These are phyloP conservation scores for Pseudomyrmex cubaensis DNA, from an alignment of 1,140 invertebrate species.

Conservation along the genomic window DNA sequence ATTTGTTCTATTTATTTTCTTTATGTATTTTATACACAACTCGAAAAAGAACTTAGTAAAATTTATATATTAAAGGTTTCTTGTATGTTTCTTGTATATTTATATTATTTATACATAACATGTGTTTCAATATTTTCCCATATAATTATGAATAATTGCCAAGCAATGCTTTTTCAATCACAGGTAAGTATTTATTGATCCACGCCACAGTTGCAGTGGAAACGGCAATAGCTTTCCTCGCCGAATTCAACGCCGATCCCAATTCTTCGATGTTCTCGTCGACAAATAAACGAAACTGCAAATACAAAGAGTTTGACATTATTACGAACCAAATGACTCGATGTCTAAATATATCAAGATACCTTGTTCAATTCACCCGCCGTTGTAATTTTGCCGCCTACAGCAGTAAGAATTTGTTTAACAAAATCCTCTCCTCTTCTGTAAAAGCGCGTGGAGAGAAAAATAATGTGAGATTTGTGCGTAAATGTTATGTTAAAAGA, in stretches of 20 bases:
- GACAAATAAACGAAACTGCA: conserved; percentile 68
- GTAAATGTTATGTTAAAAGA: too few relatives aligned
- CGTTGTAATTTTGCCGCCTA: conserved; percentile 68
- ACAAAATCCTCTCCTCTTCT: conserved; percentile 71
- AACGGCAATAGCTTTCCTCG: conserved; percentile 49
- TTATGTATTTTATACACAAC: too few relatives aligned
- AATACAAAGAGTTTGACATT: not conserved
- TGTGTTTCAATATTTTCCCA: too few relatives aligned
- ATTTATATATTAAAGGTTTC: too few relatives aligned
- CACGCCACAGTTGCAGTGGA: conserved; percentile 64
- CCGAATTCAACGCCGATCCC: conserved; percentile 34
- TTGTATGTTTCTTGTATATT: too few relatives aligned
- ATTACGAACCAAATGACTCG: too few relatives aligned
- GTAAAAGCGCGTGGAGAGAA: not conserved
- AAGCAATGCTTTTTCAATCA: conserved; percentile 55
- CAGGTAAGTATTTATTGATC: conserved; percentile 62
- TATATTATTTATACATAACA: too few relatives aligned
- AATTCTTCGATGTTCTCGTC: conserved; percentile 53
- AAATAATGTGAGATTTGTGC: not conserved
- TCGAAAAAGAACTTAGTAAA: too few relatives aligned
- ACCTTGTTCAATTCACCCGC: conserved; percentile 69
- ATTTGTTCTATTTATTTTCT: too few relatives aligned
- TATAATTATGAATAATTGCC: too few relatives aligned
- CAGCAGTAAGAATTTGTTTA: conserved; percentile 60
- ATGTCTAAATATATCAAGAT: not conserved